phyloP scores from a whole-genome alignment of 2,888 invertebrate species.

The Athalia rosae region DNA sequence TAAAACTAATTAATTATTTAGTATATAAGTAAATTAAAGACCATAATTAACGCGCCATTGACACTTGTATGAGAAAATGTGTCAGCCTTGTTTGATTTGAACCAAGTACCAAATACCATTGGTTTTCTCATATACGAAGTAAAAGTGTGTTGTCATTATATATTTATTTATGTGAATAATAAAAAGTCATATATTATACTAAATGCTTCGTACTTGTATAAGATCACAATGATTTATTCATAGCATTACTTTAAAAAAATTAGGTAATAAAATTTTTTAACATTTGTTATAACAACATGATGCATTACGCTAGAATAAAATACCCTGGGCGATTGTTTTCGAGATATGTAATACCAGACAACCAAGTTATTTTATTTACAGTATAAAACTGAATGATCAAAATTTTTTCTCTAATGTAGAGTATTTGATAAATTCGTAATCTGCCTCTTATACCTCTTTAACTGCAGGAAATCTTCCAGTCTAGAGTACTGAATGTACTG shows the following conservation, averaged over 20 bases:
- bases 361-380: background rate
- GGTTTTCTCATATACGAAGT: background rate
- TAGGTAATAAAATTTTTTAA: slow-evolving; percentile 18
- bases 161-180: slow-evolving; percentile 37
- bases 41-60: background rate
- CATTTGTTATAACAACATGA: slow-evolving; percentile 4
- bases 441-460: background rate
- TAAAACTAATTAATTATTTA: background rate
- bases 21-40: background rate
- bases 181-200: slow-evolving; percentile 36
- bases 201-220: background rate
- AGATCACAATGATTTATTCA: slow-evolving; percentile 24
- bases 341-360: slow-evolving; percentile 7
- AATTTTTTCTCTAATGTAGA: background rate
- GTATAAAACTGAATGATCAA: background rate
- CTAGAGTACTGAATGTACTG: background rate
- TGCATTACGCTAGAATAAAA: background rate
- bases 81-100: background rate
- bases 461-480: background rate
- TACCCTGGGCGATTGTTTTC: too few species aligned
- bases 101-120: background rate
- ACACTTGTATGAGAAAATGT: slow-evolving; percentile 8
- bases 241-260: background rate
- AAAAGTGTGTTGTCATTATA: slow-evolving; percentile 17
- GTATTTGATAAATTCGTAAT: background rate